phyloP scores from a whole-genome alignment of 2,113 vertebrate genomes.

The Microcebus jonahi region DNA sequence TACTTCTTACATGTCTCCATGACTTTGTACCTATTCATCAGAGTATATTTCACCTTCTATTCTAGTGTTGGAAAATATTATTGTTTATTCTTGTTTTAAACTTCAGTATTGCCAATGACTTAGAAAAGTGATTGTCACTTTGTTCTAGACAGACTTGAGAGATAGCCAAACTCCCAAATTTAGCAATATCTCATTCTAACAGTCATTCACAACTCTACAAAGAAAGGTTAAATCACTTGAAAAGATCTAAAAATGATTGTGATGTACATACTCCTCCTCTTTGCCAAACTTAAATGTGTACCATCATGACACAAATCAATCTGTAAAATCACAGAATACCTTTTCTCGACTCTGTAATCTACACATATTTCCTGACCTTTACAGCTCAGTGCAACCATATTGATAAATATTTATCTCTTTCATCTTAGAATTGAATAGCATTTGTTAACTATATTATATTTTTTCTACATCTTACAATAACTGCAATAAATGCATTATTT shows the following conservation, averaged over 20 bases:
- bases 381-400: neutral
- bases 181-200: neutral
- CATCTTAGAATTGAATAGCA: neutral
- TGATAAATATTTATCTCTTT: neutral
- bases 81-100: neutral
- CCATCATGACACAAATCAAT: neutral
- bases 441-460: neutral
- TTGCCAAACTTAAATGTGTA: neutral
- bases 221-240: neutral
- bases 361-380: neutral
- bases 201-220: neutral
- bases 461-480: neutral
- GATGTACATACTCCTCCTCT: fast-evolving
- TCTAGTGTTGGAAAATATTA: neutral
- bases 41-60: neutral
- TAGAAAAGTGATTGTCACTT: neutral
- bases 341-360: neutral
- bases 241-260: neutral
- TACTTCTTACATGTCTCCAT: neutral
- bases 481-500: neutral
- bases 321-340: neutral
- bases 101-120: neutral
- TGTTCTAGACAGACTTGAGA: neutral
- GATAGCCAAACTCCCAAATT: neutral
- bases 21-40: neutral